Percentiles rank a stretch among this genome's conserved stretches.
These are phyloP conservation scores for Psittacara wagleri DNA, from an alignment of 2,113 vertebrate genomes.

Conservation along the genomic window DNA sequence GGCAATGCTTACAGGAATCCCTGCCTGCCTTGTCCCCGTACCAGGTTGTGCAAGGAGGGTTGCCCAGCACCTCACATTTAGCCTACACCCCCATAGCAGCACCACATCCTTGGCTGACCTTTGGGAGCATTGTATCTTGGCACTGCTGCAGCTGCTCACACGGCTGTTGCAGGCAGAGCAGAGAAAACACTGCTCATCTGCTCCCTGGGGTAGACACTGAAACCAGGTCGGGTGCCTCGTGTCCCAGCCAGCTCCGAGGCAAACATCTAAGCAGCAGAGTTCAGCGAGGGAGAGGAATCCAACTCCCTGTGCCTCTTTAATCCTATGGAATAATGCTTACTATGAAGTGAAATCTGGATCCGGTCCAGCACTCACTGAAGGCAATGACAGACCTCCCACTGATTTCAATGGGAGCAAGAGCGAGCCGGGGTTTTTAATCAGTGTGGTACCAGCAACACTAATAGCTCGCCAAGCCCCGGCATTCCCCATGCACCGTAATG, in stretches of 20 bases:
- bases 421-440: not conserved
- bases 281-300: not conserved
- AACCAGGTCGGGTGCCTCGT: accelerated
- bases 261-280: not conserved
- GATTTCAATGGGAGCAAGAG: not conserved
- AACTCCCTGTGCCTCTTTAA: not conserved
- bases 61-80: not conserved
- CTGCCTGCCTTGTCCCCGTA: accelerated
- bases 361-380: not conserved
- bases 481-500: accelerated
- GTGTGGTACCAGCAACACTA: not conserved
- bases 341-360: not conserved
- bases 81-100: not conserved
- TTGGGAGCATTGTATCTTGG: accelerated
- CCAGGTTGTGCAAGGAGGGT: not conserved
- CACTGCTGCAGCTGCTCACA: accelerated
- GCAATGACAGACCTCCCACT: constrained; percentile 28
- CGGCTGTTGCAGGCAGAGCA: accelerated
- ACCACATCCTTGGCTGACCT: not conserved
- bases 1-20: accelerated
- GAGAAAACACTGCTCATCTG: not conserved
- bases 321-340: not conserved
- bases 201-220: not conserved
- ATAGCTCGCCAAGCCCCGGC: not conserved
- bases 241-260: not conserved